phyloP scores from a whole-genome alignment of 2,113 vertebrate species.

The Oophaga pumilio region DNA sequence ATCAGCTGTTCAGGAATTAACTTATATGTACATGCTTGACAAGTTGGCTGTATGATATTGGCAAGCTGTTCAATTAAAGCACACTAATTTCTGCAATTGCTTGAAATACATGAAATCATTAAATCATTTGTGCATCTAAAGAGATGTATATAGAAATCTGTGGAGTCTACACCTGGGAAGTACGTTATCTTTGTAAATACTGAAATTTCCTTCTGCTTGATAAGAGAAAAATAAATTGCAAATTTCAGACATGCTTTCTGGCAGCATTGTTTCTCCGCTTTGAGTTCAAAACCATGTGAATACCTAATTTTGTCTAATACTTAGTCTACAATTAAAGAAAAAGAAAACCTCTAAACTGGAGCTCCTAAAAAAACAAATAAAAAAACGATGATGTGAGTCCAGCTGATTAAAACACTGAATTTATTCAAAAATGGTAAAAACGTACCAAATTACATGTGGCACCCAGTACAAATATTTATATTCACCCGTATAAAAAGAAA shows the following conservation, averaged over 20 bases:
- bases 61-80: constrained; percentile 60
- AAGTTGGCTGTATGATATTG: constrained; percentile 54
- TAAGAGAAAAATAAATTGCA: constrained; percentile 31
- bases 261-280: constrained; percentile 5
- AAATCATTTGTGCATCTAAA: constrained; percentile 51
- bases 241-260: constrained; percentile 29
- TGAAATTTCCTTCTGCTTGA: constrained; percentile 35
- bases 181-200: constrained; percentile 39
- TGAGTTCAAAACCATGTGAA: constrained; percentile 18
- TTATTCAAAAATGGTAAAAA: too few relatives aligned
- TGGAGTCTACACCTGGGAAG: constrained; percentile 46
- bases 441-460: too few relatives aligned
- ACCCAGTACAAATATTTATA: too few relatives aligned
- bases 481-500: too few relatives aligned
- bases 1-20: constrained; percentile 61
- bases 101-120: not conserved
- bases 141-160: constrained; percentile 10
- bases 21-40: constrained; percentile 59
- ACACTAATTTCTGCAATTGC: not conserved
- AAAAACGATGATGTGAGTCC: too few relatives aligned
- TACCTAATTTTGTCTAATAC: constrained; percentile 24
- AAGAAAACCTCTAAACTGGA: not conserved
- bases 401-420: too few relatives aligned
- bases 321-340: constrained; percentile 13
- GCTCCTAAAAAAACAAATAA: not conserved